Base-by-base conservation (phyloP, 2,113 vertebrate genomes). In the Pampusana beccarii region DNA sequence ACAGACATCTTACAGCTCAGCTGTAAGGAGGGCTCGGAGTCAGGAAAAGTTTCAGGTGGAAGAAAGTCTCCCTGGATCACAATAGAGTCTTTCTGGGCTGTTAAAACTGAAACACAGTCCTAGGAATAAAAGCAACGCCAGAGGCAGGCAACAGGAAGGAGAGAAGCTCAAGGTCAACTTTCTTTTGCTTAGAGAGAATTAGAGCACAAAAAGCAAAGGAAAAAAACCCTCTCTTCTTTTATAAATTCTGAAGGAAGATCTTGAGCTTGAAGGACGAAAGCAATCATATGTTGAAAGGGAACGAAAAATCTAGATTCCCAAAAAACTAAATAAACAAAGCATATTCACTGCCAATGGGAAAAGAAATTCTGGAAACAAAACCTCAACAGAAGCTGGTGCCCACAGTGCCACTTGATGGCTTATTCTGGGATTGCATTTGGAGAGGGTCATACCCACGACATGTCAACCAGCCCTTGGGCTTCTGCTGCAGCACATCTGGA, bases 361-460 rank as follows among this genome's bases (percentile, higher is more conserved):
- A 77, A 78, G 26, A 71, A 44, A 73, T 62, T 88, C 50, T 80
- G 82, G 82, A 86, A 80, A 54, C 17, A 46, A 64, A 66, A 72
- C 31, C 33, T 80, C 26, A 69, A 6, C 6, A 82, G 80, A 86
- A 86, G 44, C 29, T 24, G 79, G 42, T 71, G 60, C 77, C 75
- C 83, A 62, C 51, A 94, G 92, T 86, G 92, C 92, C 94, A 86
- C 88, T 92, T 90, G 72, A 92, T 80, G 91, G 88, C 23, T 92
- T 42, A 11, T 33, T 80, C n/a, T 73, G 67, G 83, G 79, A 95
- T 46, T 88, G 91, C 83, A 82, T 50, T 44, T 50, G 51, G 51
- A 57, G 25, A 23, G 3, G 31, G n/a, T 14, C 57, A 57, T 4
- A 31, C 8, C 56, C 56, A 21, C 1, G 23, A 84, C 26, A 58